These are phyloP conservation scores for Synergus laeviventris DNA, from an alignment of 2,888 invertebrate species.

Conservation along the genomic window DNA sequence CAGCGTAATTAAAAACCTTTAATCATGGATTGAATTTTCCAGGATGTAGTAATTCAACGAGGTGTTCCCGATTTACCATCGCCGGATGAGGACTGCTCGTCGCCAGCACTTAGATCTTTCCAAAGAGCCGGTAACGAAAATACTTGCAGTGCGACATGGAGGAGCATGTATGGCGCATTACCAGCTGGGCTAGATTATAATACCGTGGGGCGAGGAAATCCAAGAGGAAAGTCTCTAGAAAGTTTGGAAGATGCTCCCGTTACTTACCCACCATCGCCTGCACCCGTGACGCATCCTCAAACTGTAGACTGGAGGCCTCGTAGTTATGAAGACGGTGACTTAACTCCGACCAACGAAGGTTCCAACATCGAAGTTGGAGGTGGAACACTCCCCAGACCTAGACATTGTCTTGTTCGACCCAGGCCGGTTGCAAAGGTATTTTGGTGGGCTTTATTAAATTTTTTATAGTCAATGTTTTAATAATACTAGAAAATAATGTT, in stretches of 20 bases:
- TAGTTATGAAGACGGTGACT: conserved; percentile 93
- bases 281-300: conserved; percentile 73
- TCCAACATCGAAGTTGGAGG: conserved; percentile 81
- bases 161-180: conserved; percentile 73
- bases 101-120: conserved; percentile 73
- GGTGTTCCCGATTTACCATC: conserved; percentile 72
- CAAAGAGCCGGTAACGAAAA: conserved; percentile 60
- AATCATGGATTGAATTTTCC: conserved; percentile 19
- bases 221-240: conserved; percentile 89
- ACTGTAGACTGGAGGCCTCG: conserved; percentile 81
- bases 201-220: conserved; percentile 80
- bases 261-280: conserved; percentile 72
- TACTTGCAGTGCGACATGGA: conserved; percentile 66
- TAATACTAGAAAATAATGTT: not conserved
- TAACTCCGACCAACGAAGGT: conserved; percentile 91
- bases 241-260: conserved; percentile 86
- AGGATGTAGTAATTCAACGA: conserved; percentile 74
- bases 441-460: not conserved
- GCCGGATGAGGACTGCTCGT: conserved; percentile 74
- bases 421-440: conserved; percentile 87
- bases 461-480: not conserved
- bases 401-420: conserved; percentile 86
- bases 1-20: not conserved
- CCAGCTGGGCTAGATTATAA: conserved; percentile 67
- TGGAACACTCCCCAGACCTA: conserved; percentile 91